phyloP scores from a whole-genome alignment of 2,797 vertebrate genomes.

The Sebastes iracundus region DNA sequence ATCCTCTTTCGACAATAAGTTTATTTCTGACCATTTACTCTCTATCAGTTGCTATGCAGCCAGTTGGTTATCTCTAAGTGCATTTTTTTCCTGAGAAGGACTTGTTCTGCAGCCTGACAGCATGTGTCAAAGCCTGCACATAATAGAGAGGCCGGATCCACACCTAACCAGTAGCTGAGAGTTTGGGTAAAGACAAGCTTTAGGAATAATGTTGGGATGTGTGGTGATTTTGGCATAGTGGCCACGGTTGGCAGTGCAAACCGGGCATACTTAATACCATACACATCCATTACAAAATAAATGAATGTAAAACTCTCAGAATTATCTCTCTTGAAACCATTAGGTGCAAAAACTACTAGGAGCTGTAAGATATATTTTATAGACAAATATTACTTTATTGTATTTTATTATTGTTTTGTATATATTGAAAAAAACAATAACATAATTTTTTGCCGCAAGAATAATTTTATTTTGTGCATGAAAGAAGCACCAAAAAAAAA shows the following conservation, averaged over 20 bases:
- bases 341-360: too few species aligned
- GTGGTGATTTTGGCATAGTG: background rate
- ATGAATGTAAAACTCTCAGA: background rate
- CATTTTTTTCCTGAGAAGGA: background rate
- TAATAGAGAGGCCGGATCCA: background rate
- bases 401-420: background rate
- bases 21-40: background rate
- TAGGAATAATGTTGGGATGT: background rate
- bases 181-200: background rate
- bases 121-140: background rate
- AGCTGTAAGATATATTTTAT: too few species aligned
- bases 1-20: background rate
- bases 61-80: background rate
- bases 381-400: too few species aligned
- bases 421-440: background rate
- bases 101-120: background rate
- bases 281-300: background rate
- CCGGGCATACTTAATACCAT: background rate
- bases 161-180: background rate
- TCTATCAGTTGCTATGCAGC: conserved; percentile 4
- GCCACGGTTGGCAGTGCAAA: background rate
- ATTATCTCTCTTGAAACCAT: background rate
- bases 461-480: background rate
- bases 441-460: background rate
- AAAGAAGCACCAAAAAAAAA: background rate